Base-by-base conservation (phyloP, 2,888 invertebrate species). In the Trichogramma dendrolimi region DNA sequence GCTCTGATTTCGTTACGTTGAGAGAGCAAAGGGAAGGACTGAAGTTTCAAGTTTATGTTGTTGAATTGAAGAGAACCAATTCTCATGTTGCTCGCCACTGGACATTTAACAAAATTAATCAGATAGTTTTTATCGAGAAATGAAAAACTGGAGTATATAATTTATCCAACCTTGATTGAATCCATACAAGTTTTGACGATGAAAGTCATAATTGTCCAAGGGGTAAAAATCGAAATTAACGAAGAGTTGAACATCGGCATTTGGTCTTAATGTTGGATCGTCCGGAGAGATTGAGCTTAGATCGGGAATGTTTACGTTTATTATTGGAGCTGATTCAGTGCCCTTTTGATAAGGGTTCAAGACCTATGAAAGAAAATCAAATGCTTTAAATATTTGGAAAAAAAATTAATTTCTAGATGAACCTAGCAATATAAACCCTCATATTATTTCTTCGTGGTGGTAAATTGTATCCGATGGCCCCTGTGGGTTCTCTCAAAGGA, bases 51-150 rank as follows among this genome's bases (percentile, higher is more conserved):
- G 1, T 91, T 87, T 66, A 94, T 92, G 74, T 90, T 89, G 79
- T 95, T 95, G 4, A 95, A 79, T 78, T 95, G 95, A 0, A 94
- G 94, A 0, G 93, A 92, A 0, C 92, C 79, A 41, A 84, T 85
- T 67, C 86, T 82, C 5, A 75, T 71, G 58, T 82, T 6, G 4
- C 5, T 71, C 5, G 43, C 43, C 41, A 54, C 54, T 54, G 43
- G 6, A 41, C 4, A 41, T 41, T 27, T 42, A 42, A 40, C 6
- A 4, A 5, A 41, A 53, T 42, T 6, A 41, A 43, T 53, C 53
- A 4, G 3, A 52, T 2, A 11, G 6, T 38, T 52, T 58, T 52
- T 39, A 51, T 14, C 51, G 5, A 27, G 7, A 10, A 51, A 39
- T 10, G 6, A 8, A 27, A 50, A 50, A 50, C n/a, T 14, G 2